Evolutionary conservation across 2,888 invertebrate species (phyloP).

Genomic region (Cynaeus angustus): DNA sequence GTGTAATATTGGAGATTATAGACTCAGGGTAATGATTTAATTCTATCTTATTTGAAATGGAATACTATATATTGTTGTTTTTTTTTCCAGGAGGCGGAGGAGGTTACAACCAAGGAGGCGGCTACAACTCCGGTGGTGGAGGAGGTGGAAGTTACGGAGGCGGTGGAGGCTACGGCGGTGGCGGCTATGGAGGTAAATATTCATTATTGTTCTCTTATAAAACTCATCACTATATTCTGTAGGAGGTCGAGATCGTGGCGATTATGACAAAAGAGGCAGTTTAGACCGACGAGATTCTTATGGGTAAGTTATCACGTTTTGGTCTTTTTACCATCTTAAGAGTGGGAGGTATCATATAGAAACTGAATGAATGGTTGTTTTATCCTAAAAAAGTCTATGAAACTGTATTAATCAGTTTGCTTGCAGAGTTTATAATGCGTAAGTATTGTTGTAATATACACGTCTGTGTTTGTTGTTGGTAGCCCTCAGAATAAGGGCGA

Average conservation of each 20-base stretch:
- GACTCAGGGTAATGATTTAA: no score
- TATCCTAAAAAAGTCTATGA: constrained; percentile 14
- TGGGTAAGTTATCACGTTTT: constrained; percentile 73
- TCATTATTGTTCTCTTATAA: background rate
- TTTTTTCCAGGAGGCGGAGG: constrained; percentile 58
- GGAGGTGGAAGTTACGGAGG: constrained; percentile 70
- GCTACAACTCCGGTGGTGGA: constrained; percentile 67
- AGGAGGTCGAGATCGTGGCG: constrained; percentile 72
- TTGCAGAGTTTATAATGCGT: constrained; percentile 43
- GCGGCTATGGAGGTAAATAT: constrained; percentile 66
- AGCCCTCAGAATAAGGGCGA: background rate
- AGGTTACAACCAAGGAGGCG: constrained; percentile 69
- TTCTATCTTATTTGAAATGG: no score
- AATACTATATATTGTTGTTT: background rate
- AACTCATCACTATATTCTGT: constrained; percentile 52
- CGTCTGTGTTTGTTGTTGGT: constrained; percentile 45
- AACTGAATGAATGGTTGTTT: constrained; percentile 26
- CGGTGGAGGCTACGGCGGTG: constrained; percentile 68
- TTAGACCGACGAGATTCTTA: constrained; percentile 75
- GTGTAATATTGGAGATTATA: no score
- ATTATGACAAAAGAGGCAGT: constrained; percentile 74
- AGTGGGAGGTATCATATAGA: constrained; percentile 31
- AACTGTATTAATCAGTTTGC: constrained; percentile 46
- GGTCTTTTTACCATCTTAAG: constrained; percentile 38
- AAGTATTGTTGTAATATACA: constrained; percentile 40